Evolutionary conservation across 2,888 invertebrate species (phyloP).

Genomic region (Xylocampa areola): DNA sequence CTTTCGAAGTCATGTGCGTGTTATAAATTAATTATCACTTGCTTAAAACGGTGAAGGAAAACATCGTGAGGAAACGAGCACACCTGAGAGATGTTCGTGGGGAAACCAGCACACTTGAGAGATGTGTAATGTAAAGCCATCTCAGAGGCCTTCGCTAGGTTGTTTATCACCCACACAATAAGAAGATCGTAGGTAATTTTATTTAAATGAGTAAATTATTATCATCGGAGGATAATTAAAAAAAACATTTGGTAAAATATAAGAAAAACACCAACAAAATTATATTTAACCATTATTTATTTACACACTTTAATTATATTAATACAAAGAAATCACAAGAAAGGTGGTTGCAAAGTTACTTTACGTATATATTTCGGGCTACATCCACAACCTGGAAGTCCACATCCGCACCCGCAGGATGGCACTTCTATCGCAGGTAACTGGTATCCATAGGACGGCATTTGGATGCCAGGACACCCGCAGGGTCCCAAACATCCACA

Average conservation of each 20-base stretch:
- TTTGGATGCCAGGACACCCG: conserved; percentile 41
- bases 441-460: conserved; percentile 38
- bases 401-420: conserved; percentile 40
- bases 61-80: too few relatives aligned
- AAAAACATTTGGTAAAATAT: neutral
- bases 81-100: too few relatives aligned
- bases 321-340: conserved; percentile 60
- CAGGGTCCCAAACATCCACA: conserved; percentile 44
- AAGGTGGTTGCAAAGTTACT: conserved; percentile 76
- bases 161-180: too few relatives aligned
- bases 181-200: too few relatives aligned
- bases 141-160: too few relatives aligned
- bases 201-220: too few relatives aligned
- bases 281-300: conserved; percentile 19
- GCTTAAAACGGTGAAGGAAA: too few relatives aligned
- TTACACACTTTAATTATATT: conserved; percentile 15
- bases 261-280: neutral
- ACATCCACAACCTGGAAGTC: conserved; percentile 25
- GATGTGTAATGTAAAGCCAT: too few relatives aligned
- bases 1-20: too few relatives aligned
- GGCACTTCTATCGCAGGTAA: conserved; percentile 41
- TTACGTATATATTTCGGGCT: conserved; percentile 67
- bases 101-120: too few relatives aligned
- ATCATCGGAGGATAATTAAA: too few relatives aligned
- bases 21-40: too few relatives aligned